Base-by-base conservation (phyloP, 2,888 invertebrate genomes). In the Aricia artaxerxes region DNA sequence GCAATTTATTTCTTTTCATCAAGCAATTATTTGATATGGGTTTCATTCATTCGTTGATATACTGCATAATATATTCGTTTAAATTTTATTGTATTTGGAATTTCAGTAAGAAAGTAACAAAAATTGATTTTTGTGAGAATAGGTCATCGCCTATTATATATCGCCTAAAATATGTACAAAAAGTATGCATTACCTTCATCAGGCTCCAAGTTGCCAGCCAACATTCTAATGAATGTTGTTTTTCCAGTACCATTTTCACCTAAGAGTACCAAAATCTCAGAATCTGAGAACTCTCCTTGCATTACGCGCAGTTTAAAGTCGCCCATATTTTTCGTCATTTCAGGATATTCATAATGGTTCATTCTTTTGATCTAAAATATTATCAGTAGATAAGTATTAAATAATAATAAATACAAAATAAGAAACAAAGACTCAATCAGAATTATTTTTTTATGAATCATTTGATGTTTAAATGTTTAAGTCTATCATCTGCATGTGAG, bases 231-330 rank as follows among this genome's bases (percentile, higher is more conserved):
- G 89, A 99, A 99, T 7, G 99, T 99, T 0, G 99, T 99, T 94
- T 99, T 99, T 76, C 99, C 99, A 40, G 99, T 99, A 82, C 99
- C 99, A 90, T 99, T 99, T 91, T 99, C 99, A 69, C 97, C 97
- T 81, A 99, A 95, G 88, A 99, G 95, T 11, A 99, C 99, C 86
- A 99, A 96, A 90, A 99, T 99, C 94, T 99, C 99, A 0, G 99
- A 99, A 92, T 99, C 99, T 16, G 99, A 99, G 92, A 99, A 99
- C 88, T 99, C 98, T 11, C 99, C 99, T 82, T 97, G 95, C 82
- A 97, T 96, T 11, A 99, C 98, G 4, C 94, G 91, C 82, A 99
- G 94, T 79, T 96, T 94, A 90, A 99, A 99, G 85, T 94, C 87
- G 72, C 97, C 97, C 95, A 98, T 96, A 0, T 96, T 96, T 90